Base-by-base conservation (phyloP, 2,888 invertebrate genomes). In the Polymixis flavicincta region DNA sequence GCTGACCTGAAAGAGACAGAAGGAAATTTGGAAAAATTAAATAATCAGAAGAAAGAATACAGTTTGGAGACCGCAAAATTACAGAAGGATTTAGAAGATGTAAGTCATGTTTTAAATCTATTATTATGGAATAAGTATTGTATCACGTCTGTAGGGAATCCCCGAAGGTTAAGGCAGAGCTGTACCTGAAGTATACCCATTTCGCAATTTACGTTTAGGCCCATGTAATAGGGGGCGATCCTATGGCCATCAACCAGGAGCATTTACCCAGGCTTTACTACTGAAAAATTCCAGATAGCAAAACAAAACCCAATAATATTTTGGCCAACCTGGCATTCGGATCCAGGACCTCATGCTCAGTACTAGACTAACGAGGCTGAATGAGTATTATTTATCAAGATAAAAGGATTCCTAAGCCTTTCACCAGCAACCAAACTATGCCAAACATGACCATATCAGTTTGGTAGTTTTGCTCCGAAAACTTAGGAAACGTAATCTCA, bases 1-100 rank as follows among this genome's bases (percentile, higher is more conserved):
- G 95, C 97, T 9, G 98, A 99, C 86, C 97, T 98, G 0, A 95
- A 96, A 57, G 97, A 97, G 14, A 97, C 97, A 0, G 98, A 98
- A 89, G 97, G 97, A 42, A 97, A 97, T 71, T 92, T 99, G 55
- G 97, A 97, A 54, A 93, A 92, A 0, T 95, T 97, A 82, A 97
- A 96, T 82, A 93, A 93, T 5, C 96, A 97, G 85, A 97, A 97
- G 76, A 96, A 96, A 70, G 95, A 97, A 65, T 95, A 97, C 0
- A 97, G 97, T 76, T 91, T 96, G 4, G 97, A 97, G 57, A 97
- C 94, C 0, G 92, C 95, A 4, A 93, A 97, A 61, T 87, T 97
- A 17, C 92, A 97, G 71, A 95, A 96, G 42, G 95, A 97, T 61
- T 90, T 97, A 0, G 96, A 97, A 65, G 97, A 97, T 89, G 96